Conservation (phyloP, 2,888 invertebrate species). For the Ditylenchus weischeri region DNA sequence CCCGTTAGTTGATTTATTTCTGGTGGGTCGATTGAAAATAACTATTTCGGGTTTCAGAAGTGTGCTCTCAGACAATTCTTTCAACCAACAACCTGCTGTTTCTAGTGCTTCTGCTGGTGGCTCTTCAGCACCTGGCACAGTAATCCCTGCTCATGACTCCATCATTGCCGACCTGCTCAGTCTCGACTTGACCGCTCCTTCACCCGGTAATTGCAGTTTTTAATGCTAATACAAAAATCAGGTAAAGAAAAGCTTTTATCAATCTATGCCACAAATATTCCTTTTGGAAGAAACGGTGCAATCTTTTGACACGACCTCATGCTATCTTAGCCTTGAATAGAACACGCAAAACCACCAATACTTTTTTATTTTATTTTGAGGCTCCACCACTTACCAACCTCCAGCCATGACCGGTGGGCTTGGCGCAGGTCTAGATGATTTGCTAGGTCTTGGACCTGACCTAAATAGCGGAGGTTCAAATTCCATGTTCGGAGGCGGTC, state of each 20-base stretch:
- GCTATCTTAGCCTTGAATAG: too few species aligned
- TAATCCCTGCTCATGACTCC: conserved; percentile 78
- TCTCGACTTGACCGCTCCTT: conserved; percentile 79
- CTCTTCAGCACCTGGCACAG: conserved; percentile 59
- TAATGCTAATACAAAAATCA: background rate
- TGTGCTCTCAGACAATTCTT: background rate
- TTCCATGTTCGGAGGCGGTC: conserved; percentile 7
- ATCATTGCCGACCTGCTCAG: conserved; percentile 92
- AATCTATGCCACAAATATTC: too few species aligned
- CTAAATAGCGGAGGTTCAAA: background rate
- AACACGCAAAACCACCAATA: background rate
- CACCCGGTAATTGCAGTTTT: conserved; percentile 13
- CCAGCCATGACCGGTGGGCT: conserved; percentile 28
- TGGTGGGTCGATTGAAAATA: too few species aligned
- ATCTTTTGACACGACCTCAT: too few species aligned
- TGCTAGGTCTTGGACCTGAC: conserved; percentile 32
- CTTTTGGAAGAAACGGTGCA: too few species aligned
- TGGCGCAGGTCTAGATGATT: conserved; percentile 46
- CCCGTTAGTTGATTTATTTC: background rate
- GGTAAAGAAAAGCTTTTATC: too few species aligned
- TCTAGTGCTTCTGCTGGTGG: conserved; percentile 21
- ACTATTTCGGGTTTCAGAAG: background rate
- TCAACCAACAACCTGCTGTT: background rate
- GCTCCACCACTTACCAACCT: conserved; percentile 26
- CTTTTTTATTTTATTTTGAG: background rate